phyloP scores from a whole-genome alignment of 2,797 vertebrate genomes.

The Clarias fuscus region DNA sequence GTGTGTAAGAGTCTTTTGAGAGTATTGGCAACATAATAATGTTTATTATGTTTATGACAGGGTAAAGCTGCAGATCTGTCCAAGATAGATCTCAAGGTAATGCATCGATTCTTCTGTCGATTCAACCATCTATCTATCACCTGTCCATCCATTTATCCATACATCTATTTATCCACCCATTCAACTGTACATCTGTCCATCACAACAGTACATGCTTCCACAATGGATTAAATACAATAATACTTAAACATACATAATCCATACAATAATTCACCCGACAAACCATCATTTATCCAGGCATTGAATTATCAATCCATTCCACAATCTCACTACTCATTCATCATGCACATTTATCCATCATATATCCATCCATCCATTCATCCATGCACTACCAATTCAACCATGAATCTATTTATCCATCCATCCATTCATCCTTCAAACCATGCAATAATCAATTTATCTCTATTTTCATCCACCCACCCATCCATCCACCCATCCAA shows the following conservation, averaged over 20 bases:
- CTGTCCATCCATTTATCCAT: not conserved
- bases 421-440: not conserved
- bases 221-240: no score
- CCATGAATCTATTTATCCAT: not conserved
- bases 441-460: no score
- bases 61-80: slow-evolving; percentile 76
- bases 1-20: not conserved
- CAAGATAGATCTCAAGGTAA: slow-evolving; percentile 75
- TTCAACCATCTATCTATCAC: not conserved
- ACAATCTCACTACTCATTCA: not conserved
- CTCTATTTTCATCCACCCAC: no score
- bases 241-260: not conserved
- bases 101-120: not conserved
- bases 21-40: not conserved
- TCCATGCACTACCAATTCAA: not conserved
- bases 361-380: not conserved
- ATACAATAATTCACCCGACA: not conserved
- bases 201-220: not conserved
- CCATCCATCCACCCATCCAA: not conserved
- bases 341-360: not conserved
- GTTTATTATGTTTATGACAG: slow-evolving; percentile 57
- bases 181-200: not conserved
- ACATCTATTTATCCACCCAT: not conserved
- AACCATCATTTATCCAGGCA: not conserved
- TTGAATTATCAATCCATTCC: not conserved